phyloP scores from a whole-genome alignment of 2,888 invertebrate genomes.

The Pilophorus perplexus region DNA sequence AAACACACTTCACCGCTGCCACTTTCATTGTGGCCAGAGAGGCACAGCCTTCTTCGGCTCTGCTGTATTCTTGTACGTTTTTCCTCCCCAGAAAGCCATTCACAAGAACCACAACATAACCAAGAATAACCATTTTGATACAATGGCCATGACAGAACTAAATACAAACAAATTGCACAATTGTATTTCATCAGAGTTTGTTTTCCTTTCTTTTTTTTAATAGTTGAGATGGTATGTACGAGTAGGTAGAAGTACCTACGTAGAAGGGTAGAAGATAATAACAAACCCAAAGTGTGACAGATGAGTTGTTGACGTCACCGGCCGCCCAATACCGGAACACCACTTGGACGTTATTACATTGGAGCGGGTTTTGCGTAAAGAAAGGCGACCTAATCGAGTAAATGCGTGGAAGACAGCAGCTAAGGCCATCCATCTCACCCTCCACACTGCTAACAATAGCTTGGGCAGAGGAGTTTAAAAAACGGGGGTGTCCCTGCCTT shows the following conservation, averaged over 20 bases:
- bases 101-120: slow-evolving; percentile 17
- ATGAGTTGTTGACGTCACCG: too few species aligned
- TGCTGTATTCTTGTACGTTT: too few species aligned
- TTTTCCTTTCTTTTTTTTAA: too few species aligned
- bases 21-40: slow-evolving; percentile 4
- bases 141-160: too few species aligned
- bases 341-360: slow-evolving; percentile 3
- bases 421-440: slow-evolving; percentile 17
- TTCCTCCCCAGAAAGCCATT: neutral
- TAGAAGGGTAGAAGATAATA: too few species aligned
- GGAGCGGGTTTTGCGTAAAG: neutral
- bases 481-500: neutral
- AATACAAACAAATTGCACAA: too few species aligned
- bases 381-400: slow-evolving; percentile 13
- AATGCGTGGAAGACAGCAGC: slow-evolving; percentile 19
- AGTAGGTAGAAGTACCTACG: too few species aligned
- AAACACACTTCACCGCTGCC: slow-evolving; percentile 27
- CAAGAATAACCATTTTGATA: too few species aligned
- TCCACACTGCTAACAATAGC: slow-evolving; percentile 13
- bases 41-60: slow-evolving; percentile 2
- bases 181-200: too few species aligned
- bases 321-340: too few species aligned
- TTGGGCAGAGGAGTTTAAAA: slow-evolving; percentile 10
- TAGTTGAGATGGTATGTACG: too few species aligned
- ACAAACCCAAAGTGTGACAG: too few species aligned